Percentiles rank a stretch among this genome's conserved stretches.
phyloP scores from a whole-genome alignment of 2,888 invertebrate genomes.

The Sympetrum striolatum region DNA sequence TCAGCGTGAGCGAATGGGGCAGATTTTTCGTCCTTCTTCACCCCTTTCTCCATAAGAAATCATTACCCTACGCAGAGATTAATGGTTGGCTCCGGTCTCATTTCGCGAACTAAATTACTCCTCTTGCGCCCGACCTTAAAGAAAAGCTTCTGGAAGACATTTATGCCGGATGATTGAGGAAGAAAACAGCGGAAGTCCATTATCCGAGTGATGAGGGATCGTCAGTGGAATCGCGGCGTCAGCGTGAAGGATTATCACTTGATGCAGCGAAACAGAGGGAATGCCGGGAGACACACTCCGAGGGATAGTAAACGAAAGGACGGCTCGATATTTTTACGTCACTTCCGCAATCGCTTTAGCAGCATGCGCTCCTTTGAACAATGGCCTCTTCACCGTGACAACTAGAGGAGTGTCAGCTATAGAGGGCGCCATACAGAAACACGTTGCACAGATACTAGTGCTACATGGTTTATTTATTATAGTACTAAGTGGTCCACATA shows the following conservation, averaged over 20 bases:
- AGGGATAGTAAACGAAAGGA: too few relatives aligned
- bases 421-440: too few relatives aligned
- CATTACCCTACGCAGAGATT: background rate
- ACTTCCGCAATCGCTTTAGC: too few relatives aligned
- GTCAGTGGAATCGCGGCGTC: background rate
- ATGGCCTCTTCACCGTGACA: too few relatives aligned
- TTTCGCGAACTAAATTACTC: background rate
- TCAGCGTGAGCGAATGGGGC: too few relatives aligned
- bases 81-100: background rate
- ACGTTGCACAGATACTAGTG: too few relatives aligned
- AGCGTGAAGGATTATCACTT: constrained; percentile 1
- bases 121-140: background rate
- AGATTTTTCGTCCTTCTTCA: background rate
- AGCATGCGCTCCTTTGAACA: too few relatives aligned
- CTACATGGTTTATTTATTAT: too few relatives aligned
- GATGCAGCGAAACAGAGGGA: background rate
- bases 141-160: constrained; percentile 2
- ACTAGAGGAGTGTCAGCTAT: too few relatives aligned
- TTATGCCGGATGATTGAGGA: background rate
- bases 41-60: background rate
- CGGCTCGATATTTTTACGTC: too few relatives aligned
- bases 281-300: too few relatives aligned
- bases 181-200: constrained; percentile 19
- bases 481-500: too few relatives aligned
- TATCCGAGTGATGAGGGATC: constrained; percentile 13